Percentiles rank a stretch among this genome's conserved stretches.
Evolutionary conservation across 1,140 invertebrate species (phyloP).

Genomic region (Cephus cinctus): DNA sequence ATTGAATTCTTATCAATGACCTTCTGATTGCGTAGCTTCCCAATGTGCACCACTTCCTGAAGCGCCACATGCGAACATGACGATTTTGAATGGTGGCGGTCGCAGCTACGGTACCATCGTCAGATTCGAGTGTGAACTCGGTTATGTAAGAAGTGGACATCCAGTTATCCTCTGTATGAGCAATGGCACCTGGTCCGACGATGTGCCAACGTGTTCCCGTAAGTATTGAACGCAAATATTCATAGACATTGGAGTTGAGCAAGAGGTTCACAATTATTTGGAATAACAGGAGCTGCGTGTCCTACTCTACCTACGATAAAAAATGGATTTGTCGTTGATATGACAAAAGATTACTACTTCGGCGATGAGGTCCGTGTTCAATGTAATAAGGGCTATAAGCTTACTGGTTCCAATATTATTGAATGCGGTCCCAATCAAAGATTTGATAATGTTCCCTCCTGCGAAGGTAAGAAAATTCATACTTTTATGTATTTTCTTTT

Average conservation of each 20-base stretch:
- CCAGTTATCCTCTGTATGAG: slow-evolving; percentile 93
- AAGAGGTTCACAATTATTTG: background rate
- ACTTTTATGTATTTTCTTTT: slow-evolving; percentile 8
- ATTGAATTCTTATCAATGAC: background rate
- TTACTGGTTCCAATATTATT: slow-evolving; percentile 83
- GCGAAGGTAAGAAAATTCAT: slow-evolving; percentile 63
- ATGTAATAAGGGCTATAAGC: slow-evolving; percentile 86
- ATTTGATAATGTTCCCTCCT: slow-evolving; percentile 82
- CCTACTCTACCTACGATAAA: slow-evolving; percentile 78
- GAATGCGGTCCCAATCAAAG: slow-evolving; percentile 83
- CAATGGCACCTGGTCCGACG: slow-evolving; percentile 94
- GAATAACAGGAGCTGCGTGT: slow-evolving; percentile 69
- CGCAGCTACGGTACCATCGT: slow-evolving; percentile 94
- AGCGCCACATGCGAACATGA: slow-evolving; percentile 83
- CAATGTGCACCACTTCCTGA: slow-evolving; percentile 89
- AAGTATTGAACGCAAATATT: slow-evolving; percentile 37
- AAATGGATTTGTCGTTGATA: slow-evolving; percentile 82
- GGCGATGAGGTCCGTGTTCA: slow-evolving; percentile 91
- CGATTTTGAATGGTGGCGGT: slow-evolving; percentile 88
- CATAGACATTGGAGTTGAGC: background rate
- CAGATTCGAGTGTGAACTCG: slow-evolving; percentile 90
- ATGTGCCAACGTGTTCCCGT: slow-evolving; percentile 85
- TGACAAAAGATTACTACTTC: slow-evolving; percentile 73
- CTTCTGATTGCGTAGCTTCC: slow-evolving; percentile 64
- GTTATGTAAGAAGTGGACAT: slow-evolving; percentile 84